Base-by-base conservation (phyloP, 2,113 vertebrate species). In the Pachyramphus minor region DNA sequence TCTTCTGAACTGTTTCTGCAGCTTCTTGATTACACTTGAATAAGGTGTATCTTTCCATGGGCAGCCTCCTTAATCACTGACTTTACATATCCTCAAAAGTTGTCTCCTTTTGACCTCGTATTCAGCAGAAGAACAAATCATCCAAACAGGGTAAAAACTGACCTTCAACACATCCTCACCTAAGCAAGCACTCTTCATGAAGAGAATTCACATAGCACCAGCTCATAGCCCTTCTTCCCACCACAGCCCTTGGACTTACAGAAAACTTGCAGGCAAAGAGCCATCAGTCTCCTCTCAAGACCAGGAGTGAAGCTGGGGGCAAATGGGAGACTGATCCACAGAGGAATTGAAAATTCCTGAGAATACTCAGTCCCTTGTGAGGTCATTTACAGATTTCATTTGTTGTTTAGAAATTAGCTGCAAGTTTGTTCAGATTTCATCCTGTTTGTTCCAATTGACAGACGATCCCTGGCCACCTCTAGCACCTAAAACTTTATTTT, bases 191-290 rank as follows among this genome's bases (percentile, higher is more conserved):
- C 14, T 67, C 72, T 69, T 62, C 24, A 6, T 21, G 47, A 92
- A 68, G 13, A 55, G 9, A 80, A 74, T 42, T 81, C 28, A 42
- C 8, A 5, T 7, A 44, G 13, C 17, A 69, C 6, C 25, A 60
- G 52, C 4, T 49, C 5, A 1, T 23, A 50, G 6, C 0, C 30
- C 6, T 20, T 75, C 25, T 69, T n/a, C 19, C 35, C 6, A 4
- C 8, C 15, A 42, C 16, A 52, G 10, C 16, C 16, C n/a, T 1
- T 0, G n/a, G 22, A 28, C 27, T 30, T 69, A 62, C 0, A 8
- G 64, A 84, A 95, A 81, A 55, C 8, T 71, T 39, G 27, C 20
- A 77, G 20, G 59, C 16, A 77, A 77, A 87, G 12, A 81, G 8
- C 9, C 50, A 58, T 66, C 50, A 44, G 20, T 33, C 21, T 73